Evolutionary conservation across 2,113 vertebrate genomes (phyloP).

Genomic region (Calcarius ornatus): DNA sequence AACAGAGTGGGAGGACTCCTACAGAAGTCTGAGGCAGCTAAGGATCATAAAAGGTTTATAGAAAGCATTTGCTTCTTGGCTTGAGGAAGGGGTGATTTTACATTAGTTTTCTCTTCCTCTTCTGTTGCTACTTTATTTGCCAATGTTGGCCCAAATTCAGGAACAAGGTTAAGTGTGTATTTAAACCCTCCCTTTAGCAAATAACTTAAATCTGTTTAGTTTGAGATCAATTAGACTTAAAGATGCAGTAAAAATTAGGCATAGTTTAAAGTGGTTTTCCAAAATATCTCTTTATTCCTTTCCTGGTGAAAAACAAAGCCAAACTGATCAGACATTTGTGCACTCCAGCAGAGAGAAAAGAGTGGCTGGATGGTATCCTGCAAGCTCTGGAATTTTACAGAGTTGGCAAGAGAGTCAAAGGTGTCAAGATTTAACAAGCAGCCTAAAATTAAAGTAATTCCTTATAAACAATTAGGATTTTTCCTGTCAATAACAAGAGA

Average conservation of each 20-base stretch:
- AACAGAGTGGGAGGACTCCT: neutral
- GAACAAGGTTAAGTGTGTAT: accelerated
- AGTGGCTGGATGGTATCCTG: neutral
- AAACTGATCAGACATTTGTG: neutral
- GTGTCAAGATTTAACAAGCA: accelerated
- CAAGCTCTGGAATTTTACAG: neutral
- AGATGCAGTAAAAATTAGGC: neutral
- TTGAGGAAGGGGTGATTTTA: neutral
- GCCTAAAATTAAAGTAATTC: neutral
- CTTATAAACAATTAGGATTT: neutral
- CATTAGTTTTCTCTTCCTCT: neutral
- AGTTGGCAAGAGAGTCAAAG: neutral
- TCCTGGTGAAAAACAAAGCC: neutral
- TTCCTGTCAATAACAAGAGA: neutral
- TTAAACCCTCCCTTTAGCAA: neutral
- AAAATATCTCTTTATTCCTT: neutral
- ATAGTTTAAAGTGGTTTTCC: neutral
- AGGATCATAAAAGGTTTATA: neutral
- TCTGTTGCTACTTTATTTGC: neutral
- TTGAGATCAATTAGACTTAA: neutral
- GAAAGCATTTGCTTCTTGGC: neutral
- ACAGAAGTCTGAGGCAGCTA: conserved; percentile 8
- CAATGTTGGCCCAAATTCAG: neutral
- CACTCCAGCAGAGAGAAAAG: neutral
- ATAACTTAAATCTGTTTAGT: neutral